Conservation (phyloP, 2,888 invertebrate species). For the Schizaphis graminum region DNA sequence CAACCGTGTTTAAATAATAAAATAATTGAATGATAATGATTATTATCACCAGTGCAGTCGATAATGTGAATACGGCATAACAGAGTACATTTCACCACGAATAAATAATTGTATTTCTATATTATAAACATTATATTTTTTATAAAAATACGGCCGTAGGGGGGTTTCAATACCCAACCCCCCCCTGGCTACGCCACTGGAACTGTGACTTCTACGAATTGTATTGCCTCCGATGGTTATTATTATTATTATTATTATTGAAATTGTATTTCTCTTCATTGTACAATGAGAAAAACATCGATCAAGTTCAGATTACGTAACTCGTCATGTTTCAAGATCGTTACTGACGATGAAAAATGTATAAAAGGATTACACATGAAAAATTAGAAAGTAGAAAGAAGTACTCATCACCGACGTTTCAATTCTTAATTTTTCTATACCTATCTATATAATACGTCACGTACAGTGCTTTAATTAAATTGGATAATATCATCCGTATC, state of each 20-base stretch:
- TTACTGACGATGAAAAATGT: slow-evolving; percentile 54
- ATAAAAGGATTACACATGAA: slow-evolving; percentile 32
- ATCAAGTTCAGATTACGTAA: slow-evolving; percentile 59
- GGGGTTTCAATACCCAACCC: too few species aligned
- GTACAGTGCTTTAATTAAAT: slow-evolving; percentile 57
- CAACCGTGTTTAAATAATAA: too few species aligned
- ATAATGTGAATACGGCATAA: too few species aligned
- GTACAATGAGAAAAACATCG: slow-evolving; percentile 50
- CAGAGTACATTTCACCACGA: too few species aligned
- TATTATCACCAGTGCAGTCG: too few species aligned
- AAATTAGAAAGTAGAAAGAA: slow-evolving; percentile 64
- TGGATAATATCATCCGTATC: slow-evolving; percentile 13
- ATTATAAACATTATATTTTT: too few species aligned
- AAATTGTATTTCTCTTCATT: slow-evolving; percentile 16
- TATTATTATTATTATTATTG: slow-evolving; percentile 22
- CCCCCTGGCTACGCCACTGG: too few species aligned
- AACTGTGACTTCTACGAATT: background rate
- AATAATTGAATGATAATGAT: too few species aligned
- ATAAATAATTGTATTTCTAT: too few species aligned
- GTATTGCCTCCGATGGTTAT: background rate
- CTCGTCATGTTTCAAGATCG: slow-evolving; percentile 49
- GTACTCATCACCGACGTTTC: slow-evolving; percentile 22
- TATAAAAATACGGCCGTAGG: too few species aligned
- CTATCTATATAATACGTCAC: slow-evolving; percentile 5
- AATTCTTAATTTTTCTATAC: slow-evolving; percentile 44